phyloP scores from a whole-genome alignment of 30 jellyfish, hydroid and myxozoan species.

The Cassiopea xamachana region DNA sequence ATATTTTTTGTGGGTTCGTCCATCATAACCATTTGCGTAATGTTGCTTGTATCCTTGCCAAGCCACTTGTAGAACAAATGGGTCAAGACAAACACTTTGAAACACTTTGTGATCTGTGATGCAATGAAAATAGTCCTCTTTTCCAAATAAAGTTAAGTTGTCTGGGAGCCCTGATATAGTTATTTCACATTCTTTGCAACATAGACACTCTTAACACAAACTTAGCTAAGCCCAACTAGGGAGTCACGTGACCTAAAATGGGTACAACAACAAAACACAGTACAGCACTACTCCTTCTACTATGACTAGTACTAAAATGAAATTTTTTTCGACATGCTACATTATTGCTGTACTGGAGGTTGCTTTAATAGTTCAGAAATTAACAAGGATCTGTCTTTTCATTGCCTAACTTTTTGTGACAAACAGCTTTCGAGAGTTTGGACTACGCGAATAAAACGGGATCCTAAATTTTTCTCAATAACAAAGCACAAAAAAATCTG shows the following conservation, averaged over 20 bases:
- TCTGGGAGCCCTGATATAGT: constrained; percentile 39
- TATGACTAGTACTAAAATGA: not conserved
- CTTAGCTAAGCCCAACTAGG: not conserved
- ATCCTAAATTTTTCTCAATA: too few relatives aligned
- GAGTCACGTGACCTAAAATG: not conserved
- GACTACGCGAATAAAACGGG: too few relatives aligned
- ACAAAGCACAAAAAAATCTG: too few relatives aligned
- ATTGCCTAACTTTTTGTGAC: not conserved
- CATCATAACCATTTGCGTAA: constrained; percentile 28
- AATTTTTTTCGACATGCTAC: not conserved
- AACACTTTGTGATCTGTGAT: constrained; percentile 43
- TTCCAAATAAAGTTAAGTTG: constrained; percentile 22
- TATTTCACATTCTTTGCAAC: constrained; percentile 49
- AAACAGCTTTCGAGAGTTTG: not conserved
- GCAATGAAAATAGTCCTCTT: constrained; percentile 34
- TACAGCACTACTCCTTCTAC: not conserved
- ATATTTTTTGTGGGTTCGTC: constrained; percentile 41
- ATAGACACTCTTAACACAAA: not conserved
- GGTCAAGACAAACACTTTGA: constrained; percentile 45
- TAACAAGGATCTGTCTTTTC: not conserved
- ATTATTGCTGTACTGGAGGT: not conserved
- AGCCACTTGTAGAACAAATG: constrained; percentile 38
- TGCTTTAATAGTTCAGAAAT: not conserved
- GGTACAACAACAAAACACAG: not conserved
- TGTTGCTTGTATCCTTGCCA: constrained; percentile 51